phyloP scores from a whole-genome alignment of 2,797 vertebrate genomes.

The Hoplostethus atlanticus region DNA sequence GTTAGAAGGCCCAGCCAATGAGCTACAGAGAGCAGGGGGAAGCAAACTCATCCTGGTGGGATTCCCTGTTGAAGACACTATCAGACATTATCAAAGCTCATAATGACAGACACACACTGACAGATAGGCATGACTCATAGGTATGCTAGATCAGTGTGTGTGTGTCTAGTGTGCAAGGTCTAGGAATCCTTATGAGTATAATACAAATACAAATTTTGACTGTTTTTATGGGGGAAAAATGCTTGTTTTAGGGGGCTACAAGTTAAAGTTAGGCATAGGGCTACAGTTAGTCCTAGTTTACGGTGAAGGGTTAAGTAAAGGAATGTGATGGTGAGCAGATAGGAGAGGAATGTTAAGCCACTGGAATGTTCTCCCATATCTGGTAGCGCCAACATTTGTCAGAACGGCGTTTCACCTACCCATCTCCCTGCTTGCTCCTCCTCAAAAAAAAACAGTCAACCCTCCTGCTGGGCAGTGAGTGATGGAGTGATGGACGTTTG shows the following conservation, averaged over 20 bases:
- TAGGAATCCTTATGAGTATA: not conserved
- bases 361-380: too few relatives aligned
- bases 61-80: constrained; percentile 79
- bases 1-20: constrained; percentile 80
- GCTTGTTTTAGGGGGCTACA: not conserved
- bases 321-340: not conserved
- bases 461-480: constrained; percentile 50
- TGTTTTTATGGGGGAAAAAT: not conserved
- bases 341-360: too few relatives aligned
- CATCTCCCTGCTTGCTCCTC: constrained; percentile 31
- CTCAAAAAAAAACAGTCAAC: constrained; percentile 37
- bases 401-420: not conserved
- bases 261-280: not conserved
- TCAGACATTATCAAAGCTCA: constrained; percentile 79
- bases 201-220: not conserved
- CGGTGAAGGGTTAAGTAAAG: not conserved
- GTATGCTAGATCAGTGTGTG: constrained; percentile 4
- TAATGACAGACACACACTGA: constrained; percentile 71
- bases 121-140: constrained; percentile 49
- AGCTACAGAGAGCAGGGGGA: constrained; percentile 55
- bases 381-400: too few relatives aligned
- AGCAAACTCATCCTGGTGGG: constrained; percentile 81
- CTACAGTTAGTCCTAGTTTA: not conserved
- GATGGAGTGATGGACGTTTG: constrained; percentile 73
- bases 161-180: not conserved